phyloP scores from a whole-genome alignment of 1,140 invertebrate genomes.

The Lepidurus arcticus region DNA sequence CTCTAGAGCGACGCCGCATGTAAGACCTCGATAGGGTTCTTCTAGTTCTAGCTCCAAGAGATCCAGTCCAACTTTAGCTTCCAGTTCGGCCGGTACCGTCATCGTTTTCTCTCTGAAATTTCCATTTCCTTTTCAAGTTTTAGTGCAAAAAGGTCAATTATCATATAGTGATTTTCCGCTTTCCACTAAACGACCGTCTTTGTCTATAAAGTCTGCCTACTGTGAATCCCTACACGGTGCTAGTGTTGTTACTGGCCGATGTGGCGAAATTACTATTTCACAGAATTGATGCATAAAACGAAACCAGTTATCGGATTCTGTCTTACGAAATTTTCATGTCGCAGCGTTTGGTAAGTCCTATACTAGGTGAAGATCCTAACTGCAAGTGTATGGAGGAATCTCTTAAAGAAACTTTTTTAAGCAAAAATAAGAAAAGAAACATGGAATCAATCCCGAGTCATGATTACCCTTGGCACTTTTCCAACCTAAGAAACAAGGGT shows the following conservation, averaged over 20 bases:
- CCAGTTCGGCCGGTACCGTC: not conserved
- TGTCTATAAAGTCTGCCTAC: no score
- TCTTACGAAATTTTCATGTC: not conserved
- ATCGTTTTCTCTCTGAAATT: not conserved
- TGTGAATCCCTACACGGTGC: not conserved
- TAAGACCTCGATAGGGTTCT: not conserved
- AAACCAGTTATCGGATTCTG: not conserved
- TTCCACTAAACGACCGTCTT: no score
- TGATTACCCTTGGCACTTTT: not conserved
- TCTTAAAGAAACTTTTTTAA: not conserved
- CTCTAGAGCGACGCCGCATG: not conserved
- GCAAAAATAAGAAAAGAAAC: not conserved
- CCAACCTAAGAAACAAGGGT: slow-evolving; percentile 1
- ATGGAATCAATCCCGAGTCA: not conserved
- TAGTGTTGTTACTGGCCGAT: not conserved
- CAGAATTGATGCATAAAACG: no score
- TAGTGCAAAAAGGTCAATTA: no score
- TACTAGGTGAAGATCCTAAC: not conserved
- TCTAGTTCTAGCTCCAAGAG: not conserved
- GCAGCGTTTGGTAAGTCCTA: not conserved
- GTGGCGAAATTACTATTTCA: no score
- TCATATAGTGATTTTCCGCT: no score
- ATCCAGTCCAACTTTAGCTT: not conserved
- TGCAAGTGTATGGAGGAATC: no score
- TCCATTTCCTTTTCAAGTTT: no score